Conservation (phyloP, 2,797 vertebrate species). For the Alcedo quadribrachys region DNA sequence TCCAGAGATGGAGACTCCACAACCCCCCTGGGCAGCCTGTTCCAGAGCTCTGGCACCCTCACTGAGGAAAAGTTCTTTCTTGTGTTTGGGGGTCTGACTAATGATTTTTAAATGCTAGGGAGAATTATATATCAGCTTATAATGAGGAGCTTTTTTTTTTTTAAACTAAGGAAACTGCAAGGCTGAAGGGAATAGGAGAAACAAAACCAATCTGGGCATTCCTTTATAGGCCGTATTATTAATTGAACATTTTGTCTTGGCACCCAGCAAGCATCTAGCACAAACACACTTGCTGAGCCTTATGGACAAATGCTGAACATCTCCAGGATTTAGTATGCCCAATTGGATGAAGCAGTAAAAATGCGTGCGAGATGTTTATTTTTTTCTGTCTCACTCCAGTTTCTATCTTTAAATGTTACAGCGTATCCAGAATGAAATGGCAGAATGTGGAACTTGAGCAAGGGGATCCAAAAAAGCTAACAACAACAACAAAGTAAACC, state of each 20-base stretch:
- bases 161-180: background rate
- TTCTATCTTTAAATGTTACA: background rate
- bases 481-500: background rate
- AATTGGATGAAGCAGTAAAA: constrained; percentile 7
- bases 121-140: constrained; percentile 12
- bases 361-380: background rate
- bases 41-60: too few relatives aligned
- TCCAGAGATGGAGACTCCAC: too few relatives aligned
- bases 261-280: background rate
- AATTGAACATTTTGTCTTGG: constrained; percentile 37
- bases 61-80: too few relatives aligned
- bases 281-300: constrained; percentile 38
- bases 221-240: background rate
- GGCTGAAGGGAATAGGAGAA: constrained; percentile 13
- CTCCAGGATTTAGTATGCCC: background rate
- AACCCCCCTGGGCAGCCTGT: too few relatives aligned
- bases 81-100: background rate
- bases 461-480: constrained; percentile 13
- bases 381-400: background rate
- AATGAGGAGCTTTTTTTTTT: background rate
- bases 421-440: background rate
- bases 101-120: constrained; percentile 2
- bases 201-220: constrained; percentile 6
- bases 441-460: constrained; percentile 7
- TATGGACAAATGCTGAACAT: constrained; percentile 12